phyloP scores from a whole-genome alignment of 2,888 invertebrate genomes.

The Smittia aterrima region DNA sequence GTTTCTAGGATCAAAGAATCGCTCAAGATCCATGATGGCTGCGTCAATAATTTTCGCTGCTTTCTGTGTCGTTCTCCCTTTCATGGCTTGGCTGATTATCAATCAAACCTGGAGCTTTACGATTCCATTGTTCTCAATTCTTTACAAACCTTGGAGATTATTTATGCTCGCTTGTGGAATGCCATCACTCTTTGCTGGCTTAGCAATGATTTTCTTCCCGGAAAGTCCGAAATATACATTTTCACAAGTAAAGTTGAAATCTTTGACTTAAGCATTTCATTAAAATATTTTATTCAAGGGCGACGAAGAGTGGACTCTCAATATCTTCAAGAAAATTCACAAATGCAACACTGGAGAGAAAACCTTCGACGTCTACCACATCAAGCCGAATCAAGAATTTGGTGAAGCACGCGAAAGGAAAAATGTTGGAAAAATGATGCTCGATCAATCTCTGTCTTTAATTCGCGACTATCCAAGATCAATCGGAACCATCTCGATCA shows the following conservation, averaged over 20 bases:
- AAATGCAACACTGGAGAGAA: constrained; percentile 47
- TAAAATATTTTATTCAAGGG: constrained; percentile 44
- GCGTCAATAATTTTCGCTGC: constrained; percentile 50
- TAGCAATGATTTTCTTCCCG: constrained; percentile 48
- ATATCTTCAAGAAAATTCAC: constrained; percentile 47
- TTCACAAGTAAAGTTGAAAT: constrained; percentile 41
- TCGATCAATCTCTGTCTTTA: constrained; percentile 49
- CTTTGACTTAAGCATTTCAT: neutral
- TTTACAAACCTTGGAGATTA: constrained; percentile 50
- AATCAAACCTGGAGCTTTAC: constrained; percentile 49
- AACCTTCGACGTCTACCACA: neutral
- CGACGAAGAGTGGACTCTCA: constrained; percentile 46
- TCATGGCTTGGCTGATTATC: constrained; percentile 50
- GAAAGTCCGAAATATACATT: constrained; percentile 51
- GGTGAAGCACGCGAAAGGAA: constrained; percentile 1
- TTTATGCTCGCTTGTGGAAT: constrained; percentile 50
- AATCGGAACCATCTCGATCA: constrained; percentile 22
- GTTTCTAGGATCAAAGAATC: constrained; percentile 54
- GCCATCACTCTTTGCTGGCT: constrained; percentile 48
- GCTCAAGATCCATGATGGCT: constrained; percentile 54
- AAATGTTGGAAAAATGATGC: constrained; percentile 47
- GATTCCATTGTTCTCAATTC: constrained; percentile 47
- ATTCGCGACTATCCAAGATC: constrained; percentile 45
- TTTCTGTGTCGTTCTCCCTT: constrained; percentile 50
- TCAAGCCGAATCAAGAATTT: constrained; percentile 43